A percentile compares a stretch with the other conserved stretches of the same genome.
These are phyloP conservation scores for Mythimna albipuncta DNA, from an alignment of 2,888 invertebrate genomes.

Conservation along the genomic window DNA sequence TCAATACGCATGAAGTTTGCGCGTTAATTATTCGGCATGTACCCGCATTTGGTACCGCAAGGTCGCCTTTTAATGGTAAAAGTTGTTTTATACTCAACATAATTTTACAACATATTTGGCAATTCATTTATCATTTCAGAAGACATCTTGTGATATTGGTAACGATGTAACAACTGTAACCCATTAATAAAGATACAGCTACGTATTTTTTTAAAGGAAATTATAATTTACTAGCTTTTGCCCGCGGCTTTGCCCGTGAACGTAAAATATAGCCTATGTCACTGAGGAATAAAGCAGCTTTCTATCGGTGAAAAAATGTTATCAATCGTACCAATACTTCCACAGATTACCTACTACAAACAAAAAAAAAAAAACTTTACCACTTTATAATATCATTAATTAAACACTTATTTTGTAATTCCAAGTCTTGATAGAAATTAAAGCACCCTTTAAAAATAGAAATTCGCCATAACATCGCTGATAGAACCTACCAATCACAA, in stretches of 20 bases:
- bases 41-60: slow-evolving; percentile 63
- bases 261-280: too few relatives aligned
- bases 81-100: slow-evolving; percentile 58
- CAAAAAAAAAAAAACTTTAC: too few relatives aligned
- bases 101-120: slow-evolving; percentile 45
- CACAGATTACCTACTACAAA: too few relatives aligned
- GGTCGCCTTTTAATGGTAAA: slow-evolving; percentile 62
- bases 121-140: slow-evolving; percentile 51
- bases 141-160: slow-evolving; percentile 19
- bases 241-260: too few relatives aligned
- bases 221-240: too few relatives aligned
- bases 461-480: neutral
- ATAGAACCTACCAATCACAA: too few relatives aligned
- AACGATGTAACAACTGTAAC: neutral
- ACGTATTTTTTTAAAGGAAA: neutral
- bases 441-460: neutral
- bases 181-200: neutral
- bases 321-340: too few relatives aligned
- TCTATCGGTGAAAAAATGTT: too few relatives aligned
- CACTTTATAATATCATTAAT: too few relatives aligned
- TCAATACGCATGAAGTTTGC: slow-evolving; percentile 42
- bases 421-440: neutral
- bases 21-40: slow-evolving; percentile 44
- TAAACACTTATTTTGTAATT: too few relatives aligned
- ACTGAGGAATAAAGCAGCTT: too few relatives aligned